Evolutionary conservation across 92 coral and sea anemone genomes (phyloP).

Genomic region (Galaxea fascicularis): DNA sequence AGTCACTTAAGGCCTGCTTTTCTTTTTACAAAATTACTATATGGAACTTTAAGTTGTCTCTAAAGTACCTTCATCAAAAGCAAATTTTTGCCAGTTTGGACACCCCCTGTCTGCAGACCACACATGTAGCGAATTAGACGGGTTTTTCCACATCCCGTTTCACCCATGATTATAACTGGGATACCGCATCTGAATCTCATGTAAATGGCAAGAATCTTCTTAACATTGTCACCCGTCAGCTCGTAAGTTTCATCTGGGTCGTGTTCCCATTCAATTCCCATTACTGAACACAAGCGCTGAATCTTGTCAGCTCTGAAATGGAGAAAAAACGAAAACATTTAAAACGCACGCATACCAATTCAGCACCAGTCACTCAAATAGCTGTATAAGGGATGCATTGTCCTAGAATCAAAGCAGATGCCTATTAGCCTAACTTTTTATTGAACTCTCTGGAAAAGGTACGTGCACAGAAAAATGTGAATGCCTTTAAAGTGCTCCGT

Average conservation of each 20-base stretch:
- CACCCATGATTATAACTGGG: slow-evolving; percentile 92
- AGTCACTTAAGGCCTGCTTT: too few species aligned
- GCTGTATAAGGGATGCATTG: too few species aligned
- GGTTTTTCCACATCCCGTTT: slow-evolving; percentile 93
- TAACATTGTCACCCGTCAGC: slow-evolving; percentile 82
- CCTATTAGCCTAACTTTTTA: too few species aligned
- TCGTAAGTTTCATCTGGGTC: slow-evolving; percentile 83
- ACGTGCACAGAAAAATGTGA: too few species aligned
- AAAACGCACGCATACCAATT: background rate
- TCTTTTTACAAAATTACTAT: too few species aligned
- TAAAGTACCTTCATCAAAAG: slow-evolving; percentile 79
- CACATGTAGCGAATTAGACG: slow-evolving; percentile 87
- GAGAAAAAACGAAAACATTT: too few species aligned
- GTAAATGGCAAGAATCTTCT: slow-evolving; percentile 86
- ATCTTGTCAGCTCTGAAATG: slow-evolving; percentile 65
- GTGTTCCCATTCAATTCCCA: slow-evolving; percentile 69
- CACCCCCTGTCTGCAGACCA: slow-evolving; percentile 79
- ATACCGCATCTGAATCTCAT: slow-evolving; percentile 91
- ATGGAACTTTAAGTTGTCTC: background rate
- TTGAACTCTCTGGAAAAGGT: too few species aligned
- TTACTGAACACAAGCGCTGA: slow-evolving; percentile 67
- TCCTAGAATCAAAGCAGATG: too few species aligned
- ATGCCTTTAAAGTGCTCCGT: too few species aligned
- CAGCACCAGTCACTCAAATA: too few species aligned
- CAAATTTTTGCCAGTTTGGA: slow-evolving; percentile 64